Conservation (phyloP, 2,888 invertebrate genomes). For the Trichopoda pennipes region DNA sequence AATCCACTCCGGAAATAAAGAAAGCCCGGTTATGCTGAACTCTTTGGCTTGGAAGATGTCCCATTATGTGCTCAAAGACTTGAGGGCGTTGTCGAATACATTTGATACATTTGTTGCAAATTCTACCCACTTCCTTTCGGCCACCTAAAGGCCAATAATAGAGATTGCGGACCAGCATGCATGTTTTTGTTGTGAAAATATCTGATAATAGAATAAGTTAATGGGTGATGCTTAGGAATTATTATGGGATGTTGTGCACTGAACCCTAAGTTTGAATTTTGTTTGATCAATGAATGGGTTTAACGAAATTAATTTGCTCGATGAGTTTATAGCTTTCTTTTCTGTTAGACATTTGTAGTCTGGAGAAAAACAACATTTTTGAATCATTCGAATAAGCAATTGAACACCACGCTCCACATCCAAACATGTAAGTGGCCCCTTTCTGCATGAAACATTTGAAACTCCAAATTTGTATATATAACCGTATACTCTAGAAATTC, state of each 20-base stretch:
- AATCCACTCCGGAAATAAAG: constrained; percentile 53
- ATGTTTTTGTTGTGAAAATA: constrained; percentile 59
- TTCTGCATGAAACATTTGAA: background rate
- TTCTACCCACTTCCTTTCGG: constrained; percentile 53
- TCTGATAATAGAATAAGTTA: constrained; percentile 17
- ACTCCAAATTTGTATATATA: constrained; percentile 28
- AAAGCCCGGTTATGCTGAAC: constrained; percentile 1
- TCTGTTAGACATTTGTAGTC: background rate
- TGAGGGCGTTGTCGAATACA: constrained; percentile 23
- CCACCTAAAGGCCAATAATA: constrained; percentile 69
- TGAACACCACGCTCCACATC: background rate
- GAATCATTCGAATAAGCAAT: constrained; percentile 26
- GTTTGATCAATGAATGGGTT: constrained; percentile 9
- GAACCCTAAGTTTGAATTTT: constrained; percentile 6
- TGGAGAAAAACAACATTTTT: background rate
- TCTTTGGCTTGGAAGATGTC: constrained; percentile 17
- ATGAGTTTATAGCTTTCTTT: background rate
- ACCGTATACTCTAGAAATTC: constrained; percentile 12
- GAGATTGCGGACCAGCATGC: constrained; percentile 61
- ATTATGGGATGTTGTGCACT: constrained; percentile 33
- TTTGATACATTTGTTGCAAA: constrained; percentile 26
- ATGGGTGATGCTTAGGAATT: constrained; percentile 24
- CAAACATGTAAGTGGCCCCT: background rate
- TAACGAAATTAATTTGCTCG: background rate
- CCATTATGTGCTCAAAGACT: constrained; percentile 2